phyloP scores from a whole-genome alignment of 2,113 vertebrate species.

The Indri indri region DNA sequence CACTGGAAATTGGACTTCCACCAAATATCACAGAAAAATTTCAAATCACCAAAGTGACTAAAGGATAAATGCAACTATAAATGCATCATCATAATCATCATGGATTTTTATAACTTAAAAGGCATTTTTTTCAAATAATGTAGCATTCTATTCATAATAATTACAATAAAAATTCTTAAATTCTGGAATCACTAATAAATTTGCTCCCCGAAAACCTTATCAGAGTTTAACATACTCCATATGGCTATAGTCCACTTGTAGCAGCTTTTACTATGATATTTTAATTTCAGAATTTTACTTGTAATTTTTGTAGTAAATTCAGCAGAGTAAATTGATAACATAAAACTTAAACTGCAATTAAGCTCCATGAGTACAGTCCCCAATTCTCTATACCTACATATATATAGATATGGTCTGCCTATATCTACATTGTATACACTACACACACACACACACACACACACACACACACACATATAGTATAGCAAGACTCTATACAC shows the following conservation, averaged over 20 bases:
- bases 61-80: neutral
- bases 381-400: neutral
- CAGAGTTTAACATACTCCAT: neutral
- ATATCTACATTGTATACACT: neutral
- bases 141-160: neutral
- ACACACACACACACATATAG: neutral
- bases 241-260: neutral
- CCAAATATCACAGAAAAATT: neutral
- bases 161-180: neutral
- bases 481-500: neutral
- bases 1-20: neutral
- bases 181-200: neutral
- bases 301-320: slow-evolving; percentile 4
- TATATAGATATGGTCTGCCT: neutral
- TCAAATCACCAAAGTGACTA: neutral
- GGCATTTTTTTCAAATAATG: neutral
- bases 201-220: neutral
- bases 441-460: too few species aligned
- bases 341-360: neutral
- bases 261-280: neutral
- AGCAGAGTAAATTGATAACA: neutral
- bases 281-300: neutral
- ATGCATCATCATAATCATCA: too few species aligned
- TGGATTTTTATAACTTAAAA: neutral
- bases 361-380: neutral